Base-by-base conservation (phyloP, 2,113 vertebrate species). In the Dasyurus viverrinus region DNA sequence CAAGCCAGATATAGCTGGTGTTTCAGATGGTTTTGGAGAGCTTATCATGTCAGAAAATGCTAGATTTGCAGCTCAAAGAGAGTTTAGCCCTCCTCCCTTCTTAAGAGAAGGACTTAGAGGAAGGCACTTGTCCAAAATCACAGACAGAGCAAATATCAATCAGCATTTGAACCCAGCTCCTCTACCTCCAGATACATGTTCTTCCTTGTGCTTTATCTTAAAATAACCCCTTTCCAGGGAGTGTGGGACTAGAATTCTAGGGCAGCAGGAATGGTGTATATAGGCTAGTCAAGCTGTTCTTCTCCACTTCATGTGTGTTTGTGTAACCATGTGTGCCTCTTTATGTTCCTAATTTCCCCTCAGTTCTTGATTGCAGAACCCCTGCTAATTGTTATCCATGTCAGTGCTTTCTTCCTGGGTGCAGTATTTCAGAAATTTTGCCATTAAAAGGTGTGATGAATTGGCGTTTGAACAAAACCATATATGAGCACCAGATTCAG, bases 361-460 rank as follows among this genome's bases (percentile, higher is more conserved):
- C 91, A 54, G n/a, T 42, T 89, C 53, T 94, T 96, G 68, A 60
- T 54, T 93, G 54, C 50, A 68, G 54, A 50, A 91, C 8, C 68
- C 42, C 30, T 8, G 22, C 0, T 50, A 89, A 93, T 89, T 89
- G 36, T 2, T 60, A 93, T 19, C 68, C 53, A 89, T 30, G 53
- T 11, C 50, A 68, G 89, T 84, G 3, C 93, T 57, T 0, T 2
- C 54, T 50, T 89, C 42, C 47, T n/a, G 60, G 60, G 60, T 52
- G n/a, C 3, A 36, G 36, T 50, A 93, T 91, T 96, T 94, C 91
- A 53, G 26, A 93, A 89, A 92, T 92, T 16, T 92, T n/a, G 54
- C 12, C 48, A 57, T n/a, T 55, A 52, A 76, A 93, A 90, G 30
- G 46, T 94, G 4, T 26, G 54, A 52, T 54, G 60, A 84, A 8